These are phyloP conservation scores for Agonopterix subpropinquella DNA, from an alignment of 2,888 invertebrate genomes.

Conservation along the genomic window DNA sequence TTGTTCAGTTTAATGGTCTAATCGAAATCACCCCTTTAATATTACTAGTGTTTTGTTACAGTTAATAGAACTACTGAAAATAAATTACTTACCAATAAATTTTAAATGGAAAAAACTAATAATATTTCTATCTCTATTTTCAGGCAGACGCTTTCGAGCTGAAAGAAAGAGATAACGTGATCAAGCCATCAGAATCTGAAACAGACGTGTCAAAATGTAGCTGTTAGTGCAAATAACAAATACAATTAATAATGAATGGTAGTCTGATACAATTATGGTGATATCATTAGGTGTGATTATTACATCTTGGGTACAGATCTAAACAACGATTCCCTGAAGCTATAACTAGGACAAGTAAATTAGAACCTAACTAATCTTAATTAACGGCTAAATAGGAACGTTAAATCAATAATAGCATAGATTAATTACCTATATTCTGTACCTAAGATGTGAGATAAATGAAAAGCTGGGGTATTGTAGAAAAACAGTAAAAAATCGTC, in stretches of 20 bases:
- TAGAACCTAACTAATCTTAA: too few relatives aligned
- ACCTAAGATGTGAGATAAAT: constrained; percentile 16
- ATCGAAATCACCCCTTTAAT: too few relatives aligned
- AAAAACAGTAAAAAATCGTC: too few relatives aligned
- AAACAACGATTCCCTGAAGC: too few relatives aligned
- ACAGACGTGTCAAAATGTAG: constrained; percentile 67
- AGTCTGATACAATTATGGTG: neutral
- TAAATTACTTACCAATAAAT: neutral
- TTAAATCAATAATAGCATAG: constrained; percentile 1
- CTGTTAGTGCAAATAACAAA: constrained; percentile 42
- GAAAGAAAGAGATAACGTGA: constrained; percentile 64
- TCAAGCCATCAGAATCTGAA: constrained; percentile 67
- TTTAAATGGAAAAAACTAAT: neutral
- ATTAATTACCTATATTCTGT: constrained; percentile 2
- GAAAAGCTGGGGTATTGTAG: too few relatives aligned
- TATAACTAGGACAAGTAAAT: too few relatives aligned
- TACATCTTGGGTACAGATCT: too few relatives aligned
- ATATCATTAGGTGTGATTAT: too few relatives aligned
- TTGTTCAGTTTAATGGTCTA: too few relatives aligned
- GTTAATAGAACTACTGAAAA: too few relatives aligned
- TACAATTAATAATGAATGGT: neutral
- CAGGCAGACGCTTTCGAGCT: constrained; percentile 70
- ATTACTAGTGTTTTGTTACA: too few relatives aligned
- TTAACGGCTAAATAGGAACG: too few relatives aligned
- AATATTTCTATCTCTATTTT: constrained; percentile 17